Conservation (phyloP, 2,888 invertebrate species). For the Rhopalosiphum nymphaeae region DNA sequence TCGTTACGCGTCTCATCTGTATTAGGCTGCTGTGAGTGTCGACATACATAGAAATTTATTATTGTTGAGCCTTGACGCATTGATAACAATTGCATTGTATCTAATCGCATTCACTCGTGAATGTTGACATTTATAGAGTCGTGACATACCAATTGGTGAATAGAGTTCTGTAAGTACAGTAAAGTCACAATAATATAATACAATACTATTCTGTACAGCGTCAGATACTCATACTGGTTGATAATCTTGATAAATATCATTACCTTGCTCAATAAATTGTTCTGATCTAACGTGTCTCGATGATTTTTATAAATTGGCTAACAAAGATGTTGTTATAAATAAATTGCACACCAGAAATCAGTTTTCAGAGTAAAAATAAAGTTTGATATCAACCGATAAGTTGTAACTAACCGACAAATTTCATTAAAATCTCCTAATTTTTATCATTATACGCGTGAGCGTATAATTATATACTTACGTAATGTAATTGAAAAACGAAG, state of each 20-base stretch:
- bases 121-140: not conserved
- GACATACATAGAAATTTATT: too few relatives aligned
- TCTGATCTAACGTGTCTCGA: not conserved
- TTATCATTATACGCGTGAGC: not conserved
- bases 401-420: not conserved
- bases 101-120: not conserved
- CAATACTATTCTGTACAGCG: not conserved
- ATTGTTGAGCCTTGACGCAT: not conserved
- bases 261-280: not conserved
- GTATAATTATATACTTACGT: not conserved
- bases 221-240: not conserved
- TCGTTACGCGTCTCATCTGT: too few relatives aligned
- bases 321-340: not conserved
- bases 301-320: not conserved
- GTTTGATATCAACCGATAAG: not conserved
- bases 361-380: not conserved
- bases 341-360: not conserved
- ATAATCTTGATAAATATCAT: not conserved
- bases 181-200: not conserved
- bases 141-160: too few relatives aligned
- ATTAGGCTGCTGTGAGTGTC: too few relatives aligned
- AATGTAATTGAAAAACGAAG: not conserved
- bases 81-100: not conserved
- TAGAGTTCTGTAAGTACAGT: not conserved
- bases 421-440: not conserved